Evolutionary conservation across 2,797 vertebrate genomes (phyloP), one percentile per base, ranked within the genome.

Genomic region (Hydrolagus colliei): DNA sequence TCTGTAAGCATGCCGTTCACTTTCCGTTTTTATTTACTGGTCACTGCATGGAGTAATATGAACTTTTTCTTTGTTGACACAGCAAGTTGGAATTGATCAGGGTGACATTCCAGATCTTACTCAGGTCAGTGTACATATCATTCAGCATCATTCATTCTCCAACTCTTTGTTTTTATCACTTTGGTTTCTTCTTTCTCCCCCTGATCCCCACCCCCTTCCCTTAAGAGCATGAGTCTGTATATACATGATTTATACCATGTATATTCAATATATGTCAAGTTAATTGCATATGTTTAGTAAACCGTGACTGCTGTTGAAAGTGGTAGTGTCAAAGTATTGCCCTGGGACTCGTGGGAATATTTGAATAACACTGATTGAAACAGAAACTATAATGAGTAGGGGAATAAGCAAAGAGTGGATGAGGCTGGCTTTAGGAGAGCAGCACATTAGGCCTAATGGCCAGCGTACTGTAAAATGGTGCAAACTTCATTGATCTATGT

Each of bases 61-160:
- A 68, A 80, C 77, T 88, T 86, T 80, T 89, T 93, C 95, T 95
- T 92, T 95, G 91, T 93, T 93, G 96, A 91, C 91, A 93, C 94
- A 98, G 98, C 95, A 98, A 96, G 96, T 97, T 95, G 97, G 97
- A 94, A 96, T 99, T 94, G 96, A 97, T 95, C 95, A 95, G 93
- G 96, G 95, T 92, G 94, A 97, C 93, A 97, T 99, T 95, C 97
- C 96, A 89, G 94, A 97, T 95, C 95, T 99, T 93, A 96, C 95
- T 93, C 96, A 98, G 97, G 97, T 98, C 94, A 97, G 97, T 98
- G 92, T 94, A 89, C 91, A 90, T 93, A 89, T 93, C 91, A 90
- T 92, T 89, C 91, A 90, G 91, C 93, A 95, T 95, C 91, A 90
- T 89, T 62, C 80, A 86, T 87, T 20, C 75, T 86, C 65, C 65